Base-by-base conservation (phyloP, 2,888 invertebrate genomes). In the Athripsodes cinereus region DNA sequence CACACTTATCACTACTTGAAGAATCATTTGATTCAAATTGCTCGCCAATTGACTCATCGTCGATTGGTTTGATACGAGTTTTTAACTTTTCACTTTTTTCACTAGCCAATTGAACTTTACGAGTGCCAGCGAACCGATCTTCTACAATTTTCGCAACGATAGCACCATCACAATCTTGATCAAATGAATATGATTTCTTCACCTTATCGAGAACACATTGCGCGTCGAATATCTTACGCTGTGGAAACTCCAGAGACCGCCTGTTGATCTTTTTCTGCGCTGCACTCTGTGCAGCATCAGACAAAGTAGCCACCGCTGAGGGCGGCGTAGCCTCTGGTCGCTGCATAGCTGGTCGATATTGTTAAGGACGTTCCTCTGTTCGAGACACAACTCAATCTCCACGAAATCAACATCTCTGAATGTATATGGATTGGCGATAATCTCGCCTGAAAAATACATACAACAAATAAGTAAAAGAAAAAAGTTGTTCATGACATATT, bases 221-320 rank as follows among this genome's bases (percentile, higher is more conserved):
- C 11, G 61, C 55, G 54, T 63, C 63, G 57, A 56, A 57, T 44
- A 65, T 60, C 54, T 65, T 65, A 18, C 64, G 52, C 59, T 62
- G 59, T 66, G 78, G 78, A 34, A 79, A 74, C 68, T 79, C 79
- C 34, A 79, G 72, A 58, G 79, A 78, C 64, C 76, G 71, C 52
- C 79, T 69, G 67, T 78, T 78, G 62, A 75, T 76, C 60, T 73
- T 71, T 64, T 77, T 78, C 35, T 59, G 46, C 50, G 47, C 50
- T 35, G 53, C 16, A n/a, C 48, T 18, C 26, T 21, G 22, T n/a
- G 48, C 20, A 44, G 66, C 66, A 60, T 66, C 66, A 60, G 54
- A 53, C 53, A 55, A 52, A 53, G 40, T 64, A 62, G 56, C 65
- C 63, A 59, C 20, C 11, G 22, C 5, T 19, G 47, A 21, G 21